These are phyloP conservation scores for Drosophila multiciliata DNA, from an alignment of 2,888 invertebrate species.

Conservation along the genomic window DNA sequence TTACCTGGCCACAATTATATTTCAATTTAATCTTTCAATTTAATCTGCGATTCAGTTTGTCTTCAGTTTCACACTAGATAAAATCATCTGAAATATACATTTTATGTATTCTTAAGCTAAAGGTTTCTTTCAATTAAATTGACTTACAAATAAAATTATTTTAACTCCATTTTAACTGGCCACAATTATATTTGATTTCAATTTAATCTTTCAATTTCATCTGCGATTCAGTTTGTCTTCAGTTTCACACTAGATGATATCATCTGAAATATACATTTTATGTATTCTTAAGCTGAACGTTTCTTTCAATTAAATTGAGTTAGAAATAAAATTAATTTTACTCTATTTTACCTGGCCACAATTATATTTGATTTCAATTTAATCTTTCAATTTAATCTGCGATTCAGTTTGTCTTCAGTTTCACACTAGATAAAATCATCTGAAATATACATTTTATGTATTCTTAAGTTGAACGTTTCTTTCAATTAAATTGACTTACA, in stretches of 20 bases:
- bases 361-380: conserved; percentile 9
- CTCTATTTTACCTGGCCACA: not conserved
- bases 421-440: not conserved
- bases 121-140: not conserved
- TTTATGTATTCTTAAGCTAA: not conserved
- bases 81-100: not conserved
- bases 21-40: not conserved
- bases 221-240: conserved; percentile 16
- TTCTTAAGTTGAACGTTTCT: not conserved
- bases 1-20: not conserved
- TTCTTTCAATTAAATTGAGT: not conserved
- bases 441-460: not conserved
- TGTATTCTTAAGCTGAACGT: not conserved
- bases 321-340: not conserved
- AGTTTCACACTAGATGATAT: conserved; percentile 1
- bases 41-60: conserved; percentile 19
- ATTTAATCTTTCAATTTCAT: conserved; percentile 9
- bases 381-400: conserved; percentile 20
- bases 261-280: not conserved
- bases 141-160: not conserved
- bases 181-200: not conserved
- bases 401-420: conserved; percentile 14
- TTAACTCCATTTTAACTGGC: too few relatives aligned
- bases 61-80: conserved; percentile 4
- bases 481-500: not conserved